Conservation (phyloP, 2,888 invertebrate species). For the Drosophila setosimentum region DNA sequence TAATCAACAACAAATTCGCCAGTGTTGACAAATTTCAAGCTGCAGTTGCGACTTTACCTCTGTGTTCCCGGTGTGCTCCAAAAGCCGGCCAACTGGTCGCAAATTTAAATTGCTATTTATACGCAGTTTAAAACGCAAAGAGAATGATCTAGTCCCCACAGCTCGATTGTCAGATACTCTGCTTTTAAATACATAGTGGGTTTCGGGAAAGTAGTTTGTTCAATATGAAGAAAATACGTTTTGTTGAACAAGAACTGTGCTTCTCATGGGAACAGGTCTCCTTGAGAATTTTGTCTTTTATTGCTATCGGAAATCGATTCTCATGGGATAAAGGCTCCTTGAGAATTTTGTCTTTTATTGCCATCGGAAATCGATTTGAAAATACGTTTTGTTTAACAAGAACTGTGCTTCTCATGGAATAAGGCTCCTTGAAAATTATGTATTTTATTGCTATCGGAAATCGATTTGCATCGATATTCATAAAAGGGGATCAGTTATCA, state of each 20-base stretch:
- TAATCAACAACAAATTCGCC: slow-evolving; percentile 47
- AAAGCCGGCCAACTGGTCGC: slow-evolving; percentile 18
- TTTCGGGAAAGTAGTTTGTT: background rate
- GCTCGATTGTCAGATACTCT: background rate
- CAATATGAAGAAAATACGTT: too few species aligned
- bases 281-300: too few species aligned
- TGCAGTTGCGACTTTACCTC: slow-evolving; percentile 5
- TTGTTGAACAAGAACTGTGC: background rate
- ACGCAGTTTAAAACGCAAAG: background rate
- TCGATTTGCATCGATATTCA: background rate
- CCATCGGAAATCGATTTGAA: background rate
- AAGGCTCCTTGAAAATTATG: too few species aligned
- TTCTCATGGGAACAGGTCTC: background rate
- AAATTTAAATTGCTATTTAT: background rate
- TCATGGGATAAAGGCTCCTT: too few species aligned
- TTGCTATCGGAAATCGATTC: too few species aligned
- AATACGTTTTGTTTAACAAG: too few species aligned
- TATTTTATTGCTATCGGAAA: too few species aligned
- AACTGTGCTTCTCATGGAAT: background rate
- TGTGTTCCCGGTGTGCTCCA: background rate
- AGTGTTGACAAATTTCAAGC: slow-evolving; percentile 19
- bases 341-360: background rate
- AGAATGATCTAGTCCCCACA: background rate
- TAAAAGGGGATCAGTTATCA: too few species aligned
- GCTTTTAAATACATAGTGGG: background rate